phyloP scores from a whole-genome alignment of 2,113 vertebrate species.

The Tragelaphus buxtoni region DNA sequence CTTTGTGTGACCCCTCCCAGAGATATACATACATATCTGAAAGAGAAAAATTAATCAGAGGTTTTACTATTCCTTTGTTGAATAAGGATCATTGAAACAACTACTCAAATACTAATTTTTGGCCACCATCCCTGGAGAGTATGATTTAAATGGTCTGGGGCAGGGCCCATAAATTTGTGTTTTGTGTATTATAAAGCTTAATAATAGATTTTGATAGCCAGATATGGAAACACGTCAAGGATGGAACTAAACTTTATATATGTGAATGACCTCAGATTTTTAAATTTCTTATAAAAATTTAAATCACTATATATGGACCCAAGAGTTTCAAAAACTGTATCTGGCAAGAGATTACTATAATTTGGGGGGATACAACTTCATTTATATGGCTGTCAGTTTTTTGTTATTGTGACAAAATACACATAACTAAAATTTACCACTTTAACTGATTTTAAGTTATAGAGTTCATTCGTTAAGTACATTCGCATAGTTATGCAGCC shows the following conservation, averaged over 20 bases:
- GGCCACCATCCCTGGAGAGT: neutral
- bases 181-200: slow-evolving; percentile 8
- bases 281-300: slow-evolving; percentile 9
- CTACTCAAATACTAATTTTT: slow-evolving; percentile 17
- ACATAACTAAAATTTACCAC: neutral
- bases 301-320: neutral
- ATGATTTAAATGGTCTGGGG: neutral
- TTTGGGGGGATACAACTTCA: neutral
- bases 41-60: neutral
- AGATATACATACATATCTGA: neutral
- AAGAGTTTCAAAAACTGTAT: neutral
- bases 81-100: neutral
- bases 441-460: neutral
- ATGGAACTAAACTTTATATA: neutral
- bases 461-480: neutral
- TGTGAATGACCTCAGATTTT: neutral
- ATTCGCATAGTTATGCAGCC: neutral
- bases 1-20: neutral
- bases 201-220: slow-evolving; percentile 24
- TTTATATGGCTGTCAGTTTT: neutral
- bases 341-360: neutral
- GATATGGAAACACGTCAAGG: neutral
- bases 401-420: neutral
- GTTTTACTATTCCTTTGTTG: neutral
- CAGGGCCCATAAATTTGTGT: neutral